These are phyloP conservation scores for Turnix velox DNA, from an alignment of 2,113 vertebrate species.

Conservation along the genomic window DNA sequence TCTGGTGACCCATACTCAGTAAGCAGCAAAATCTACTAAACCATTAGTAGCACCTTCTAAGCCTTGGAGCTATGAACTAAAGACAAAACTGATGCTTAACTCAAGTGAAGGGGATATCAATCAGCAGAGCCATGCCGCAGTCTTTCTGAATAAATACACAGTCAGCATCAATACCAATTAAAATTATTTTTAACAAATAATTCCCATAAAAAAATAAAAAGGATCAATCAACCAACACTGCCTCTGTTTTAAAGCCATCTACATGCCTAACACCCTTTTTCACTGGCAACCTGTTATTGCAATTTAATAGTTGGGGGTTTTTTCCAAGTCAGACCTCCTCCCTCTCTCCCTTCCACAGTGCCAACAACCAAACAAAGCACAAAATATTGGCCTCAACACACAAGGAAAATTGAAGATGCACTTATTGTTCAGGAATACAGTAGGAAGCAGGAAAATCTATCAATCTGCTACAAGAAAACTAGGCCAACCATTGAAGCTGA, in stretches of 20 bases:
- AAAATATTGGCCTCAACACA: neutral
- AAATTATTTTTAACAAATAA: neutral
- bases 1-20: neutral
- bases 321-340: neutral
- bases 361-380: neutral
- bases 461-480: neutral
- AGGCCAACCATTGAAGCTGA: neutral
- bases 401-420: neutral
- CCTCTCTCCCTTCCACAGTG: neutral
- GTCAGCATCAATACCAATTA: neutral
- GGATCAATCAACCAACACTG: neutral
- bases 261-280: neutral
- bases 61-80: neutral
- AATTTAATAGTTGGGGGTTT: neutral
- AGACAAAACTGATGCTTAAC: neutral
- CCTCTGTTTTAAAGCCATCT: neutral
- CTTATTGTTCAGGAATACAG: neutral
- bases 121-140: neutral
- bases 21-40: neutral
- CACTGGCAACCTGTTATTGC: neutral
- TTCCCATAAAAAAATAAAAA: neutral
- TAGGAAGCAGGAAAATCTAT: neutral
- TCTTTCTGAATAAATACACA: neutral
- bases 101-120: neutral
- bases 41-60: neutral